A percentile compares a stretch with the other conserved stretches of the same genome.
These are phyloP conservation scores for Pristiophorus japonicus DNA, from an alignment of 2,113 vertebrate genomes.

Conservation along the genomic window DNA sequence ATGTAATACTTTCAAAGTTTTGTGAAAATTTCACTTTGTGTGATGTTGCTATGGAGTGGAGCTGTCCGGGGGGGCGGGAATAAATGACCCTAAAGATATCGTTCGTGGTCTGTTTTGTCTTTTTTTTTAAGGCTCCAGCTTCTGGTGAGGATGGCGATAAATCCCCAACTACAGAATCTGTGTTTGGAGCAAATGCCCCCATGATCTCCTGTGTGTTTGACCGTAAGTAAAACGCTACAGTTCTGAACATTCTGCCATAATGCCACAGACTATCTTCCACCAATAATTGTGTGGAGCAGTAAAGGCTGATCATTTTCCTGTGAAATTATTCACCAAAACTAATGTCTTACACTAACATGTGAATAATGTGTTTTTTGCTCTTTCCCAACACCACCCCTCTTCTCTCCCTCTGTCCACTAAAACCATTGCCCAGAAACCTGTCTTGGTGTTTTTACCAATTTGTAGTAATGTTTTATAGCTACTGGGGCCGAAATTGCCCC, in stretches of 20 bases:
- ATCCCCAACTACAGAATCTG: constrained; percentile 50
- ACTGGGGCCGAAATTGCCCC: too few species aligned
- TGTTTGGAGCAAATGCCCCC: constrained; percentile 88
- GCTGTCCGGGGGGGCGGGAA: background rate
- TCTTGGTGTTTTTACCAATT: background rate
- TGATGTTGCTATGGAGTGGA: background rate
- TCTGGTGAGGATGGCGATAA: constrained; percentile 11
- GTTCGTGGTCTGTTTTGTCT: background rate
- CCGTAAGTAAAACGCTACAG: constrained; percentile 59
- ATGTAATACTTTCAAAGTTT: background rate
- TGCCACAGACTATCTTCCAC: background rate
- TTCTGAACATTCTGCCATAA: background rate
- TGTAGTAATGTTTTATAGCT: background rate
- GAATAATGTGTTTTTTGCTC: background rate
- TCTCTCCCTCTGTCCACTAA: background rate
- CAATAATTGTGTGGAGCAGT: too few species aligned
- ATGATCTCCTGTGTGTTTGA: constrained; percentile 85
- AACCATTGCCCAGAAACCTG: background rate
- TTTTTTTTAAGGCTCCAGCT: constrained; percentile 8
- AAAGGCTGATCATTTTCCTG: background rate
- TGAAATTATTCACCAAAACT: background rate
- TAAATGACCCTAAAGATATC: background rate
- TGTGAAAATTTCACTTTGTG: background rate
- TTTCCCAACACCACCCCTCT: background rate
- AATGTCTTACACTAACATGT: background rate